phyloP scores from a whole-genome alignment of 2,113 vertebrate species.

The Climacteris rufus region DNA sequence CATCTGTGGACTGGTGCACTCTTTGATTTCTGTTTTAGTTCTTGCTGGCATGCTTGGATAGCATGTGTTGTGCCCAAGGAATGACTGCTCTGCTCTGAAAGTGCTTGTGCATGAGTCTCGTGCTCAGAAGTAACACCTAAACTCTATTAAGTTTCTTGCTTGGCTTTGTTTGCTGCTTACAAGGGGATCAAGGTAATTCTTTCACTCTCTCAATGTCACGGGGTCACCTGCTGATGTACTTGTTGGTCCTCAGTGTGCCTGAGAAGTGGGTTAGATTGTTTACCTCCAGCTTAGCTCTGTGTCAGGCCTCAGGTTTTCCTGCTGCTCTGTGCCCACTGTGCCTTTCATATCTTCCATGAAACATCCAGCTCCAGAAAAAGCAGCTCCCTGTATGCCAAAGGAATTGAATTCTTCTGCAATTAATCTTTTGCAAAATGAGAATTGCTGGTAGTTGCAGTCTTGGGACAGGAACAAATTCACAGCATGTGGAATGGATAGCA shows the following conservation, averaged over 20 bases:
- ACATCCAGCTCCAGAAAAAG: not conserved
- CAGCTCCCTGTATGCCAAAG: not conserved
- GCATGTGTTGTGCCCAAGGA: constrained; percentile 76
- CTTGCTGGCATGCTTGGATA: constrained; percentile 78
- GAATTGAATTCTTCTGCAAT: not conserved
- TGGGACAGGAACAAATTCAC: not conserved
- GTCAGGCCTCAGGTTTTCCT: not conserved
- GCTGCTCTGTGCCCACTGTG: not conserved
- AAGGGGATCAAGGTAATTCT: constrained; percentile 90
- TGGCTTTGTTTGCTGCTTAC: constrained; percentile 87
- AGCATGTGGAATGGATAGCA: not conserved
- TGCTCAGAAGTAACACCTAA: constrained; percentile 54
- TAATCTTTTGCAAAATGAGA: not conserved
- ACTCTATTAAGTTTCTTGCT: constrained; percentile 81
- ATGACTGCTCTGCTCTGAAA: constrained; percentile 69
- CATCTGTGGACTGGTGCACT: constrained; percentile 70
- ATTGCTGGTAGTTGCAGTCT: not conserved
- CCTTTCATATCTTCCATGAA: not conserved
- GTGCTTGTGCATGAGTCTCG: constrained; percentile 80
- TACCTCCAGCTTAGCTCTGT: not conserved
- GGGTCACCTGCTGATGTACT: not conserved
- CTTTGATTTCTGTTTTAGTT: constrained; percentile 77
- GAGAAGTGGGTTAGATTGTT: not conserved
- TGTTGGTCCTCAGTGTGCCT: not conserved
- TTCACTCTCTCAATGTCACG: constrained; percentile 21